A percentile compares a stretch with the other conserved stretches of the same genome.
Conservation (phyloP, 1,140 invertebrate species). For the Drosophila pruinosa region DNA sequence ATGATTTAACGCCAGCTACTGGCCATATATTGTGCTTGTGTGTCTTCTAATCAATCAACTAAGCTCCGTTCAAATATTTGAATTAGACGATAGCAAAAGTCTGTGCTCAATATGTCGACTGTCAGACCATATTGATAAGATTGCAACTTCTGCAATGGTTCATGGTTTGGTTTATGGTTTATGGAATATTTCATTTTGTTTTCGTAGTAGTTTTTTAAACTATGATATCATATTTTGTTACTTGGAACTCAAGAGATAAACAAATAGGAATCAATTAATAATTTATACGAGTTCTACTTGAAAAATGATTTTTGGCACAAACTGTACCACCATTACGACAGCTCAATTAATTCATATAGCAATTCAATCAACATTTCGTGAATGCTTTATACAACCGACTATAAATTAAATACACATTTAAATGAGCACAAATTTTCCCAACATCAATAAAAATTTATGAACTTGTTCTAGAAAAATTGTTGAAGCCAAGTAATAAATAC, state of each 20-base stretch:
- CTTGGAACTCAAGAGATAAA: background rate
- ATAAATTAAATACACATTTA: conserved; percentile 34
- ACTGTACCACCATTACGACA: conserved; percentile 10
- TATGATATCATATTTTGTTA: conserved; percentile 1
- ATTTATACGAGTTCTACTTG: conserved; percentile 11
- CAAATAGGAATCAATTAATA: conserved; percentile 11
- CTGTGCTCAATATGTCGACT: conserved; percentile 19
- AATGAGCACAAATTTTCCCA: conserved; percentile 13
- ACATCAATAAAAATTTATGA: conserved; percentile 25
- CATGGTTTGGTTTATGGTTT: conserved; percentile 13
- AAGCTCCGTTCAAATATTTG: conserved; percentile 31
- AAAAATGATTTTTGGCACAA: background rate
- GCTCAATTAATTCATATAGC: background rate
- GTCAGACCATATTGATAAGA: conserved; percentile 26
- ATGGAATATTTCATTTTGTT: conserved; percentile 13
- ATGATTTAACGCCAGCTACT: background rate
- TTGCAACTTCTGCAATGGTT: conserved; percentile 5
- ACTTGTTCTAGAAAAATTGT: conserved; percentile 4
- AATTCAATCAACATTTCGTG: conserved; percentile 21
- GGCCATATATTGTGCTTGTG: background rate
- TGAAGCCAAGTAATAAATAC: conserved; percentile 2
- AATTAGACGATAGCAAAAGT: conserved; percentile 14
- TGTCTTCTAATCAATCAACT: conserved; percentile 36
- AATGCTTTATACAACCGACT: conserved; percentile 26
- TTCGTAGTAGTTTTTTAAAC: background rate